Conservation (phyloP, 2,888 invertebrate species). For the Sturmia bella region DNA sequence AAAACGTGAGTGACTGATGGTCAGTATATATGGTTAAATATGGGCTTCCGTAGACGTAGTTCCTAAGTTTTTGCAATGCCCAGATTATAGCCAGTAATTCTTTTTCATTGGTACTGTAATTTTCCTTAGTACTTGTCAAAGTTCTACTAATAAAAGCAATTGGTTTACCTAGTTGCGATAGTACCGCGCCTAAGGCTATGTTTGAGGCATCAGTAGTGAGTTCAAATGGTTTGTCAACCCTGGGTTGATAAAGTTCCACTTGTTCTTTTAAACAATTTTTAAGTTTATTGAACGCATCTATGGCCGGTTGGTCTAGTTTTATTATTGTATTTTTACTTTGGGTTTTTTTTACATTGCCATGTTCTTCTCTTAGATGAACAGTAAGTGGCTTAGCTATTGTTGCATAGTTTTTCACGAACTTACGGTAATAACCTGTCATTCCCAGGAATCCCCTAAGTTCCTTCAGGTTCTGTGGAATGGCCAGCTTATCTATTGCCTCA, state of each 20-base stretch:
- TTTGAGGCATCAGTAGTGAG: too few relatives aligned
- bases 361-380: neutral
- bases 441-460: neutral
- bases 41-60: neutral
- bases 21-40: neutral
- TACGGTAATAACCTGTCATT: neutral
- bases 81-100: neutral
- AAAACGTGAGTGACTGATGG: neutral
- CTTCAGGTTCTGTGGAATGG: neutral
- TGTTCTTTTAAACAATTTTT: constrained; percentile 5
- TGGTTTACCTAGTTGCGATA: too few relatives aligned
- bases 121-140: too few relatives aligned
- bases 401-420: constrained; percentile 4
- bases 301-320: neutral
- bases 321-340: constrained; percentile 4
- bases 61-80: constrained; percentile 3
- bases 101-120: too few relatives aligned
- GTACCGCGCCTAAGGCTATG: too few relatives aligned
- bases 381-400: neutral
- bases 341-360: neutral
- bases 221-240: too few relatives aligned
- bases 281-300: constrained; percentile 9
- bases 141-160: too few relatives aligned
- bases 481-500: neutral
- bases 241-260: neutral